Base-by-base conservation (phyloP, 2,113 vertebrate genomes). In the Lagopus leucura region DNA sequence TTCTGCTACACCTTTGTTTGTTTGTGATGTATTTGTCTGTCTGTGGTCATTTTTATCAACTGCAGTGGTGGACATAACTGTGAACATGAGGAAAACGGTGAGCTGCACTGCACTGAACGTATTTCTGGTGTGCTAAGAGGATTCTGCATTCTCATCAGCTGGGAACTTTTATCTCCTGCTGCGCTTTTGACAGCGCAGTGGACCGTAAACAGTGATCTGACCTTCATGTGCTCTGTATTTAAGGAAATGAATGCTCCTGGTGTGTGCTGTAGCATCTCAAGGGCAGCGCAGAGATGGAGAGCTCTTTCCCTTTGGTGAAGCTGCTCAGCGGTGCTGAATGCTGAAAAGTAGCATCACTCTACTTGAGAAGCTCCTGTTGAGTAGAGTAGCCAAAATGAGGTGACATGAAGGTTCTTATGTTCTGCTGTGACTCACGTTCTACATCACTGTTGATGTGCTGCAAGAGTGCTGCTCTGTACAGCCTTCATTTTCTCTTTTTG, bases 1-100 rank as follows among this genome's bases (percentile, higher is more conserved):
- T 94, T 94, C 92, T 92, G 1, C 82, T 92, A 86, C 73, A 12
- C 66, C 76, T 95, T 82, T 89, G 86, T 90, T 86, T 88, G 82
- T 92, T 91, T 96, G 32, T 6, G 52, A 42, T 79, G 3, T 54
- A 4, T 40, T 70, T 67, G 65, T 67, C 60, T 48, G 32, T 83
- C 82, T 80, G 43, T 55, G 90, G 42, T 82, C 42, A 81, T 87
- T 11, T 48, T 48, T 57, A 42, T 63, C 64, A 34, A 0, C 40
- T 48, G 24, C 47, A 7, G 2, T 24, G 64, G 28, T 66, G 28
- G 55, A 77, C 0, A 2, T 21, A 16, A 1, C 42, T 22, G 71
- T 11, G 63, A 13, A 8, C 50, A 6, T 7, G 69, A 77, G 38
- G 72, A 72, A 43, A 55, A 7, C 13, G 47, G 40, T 75, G 55